Percentiles rank a stretch among this genome's conserved stretches.
Evolutionary conservation across 2,797 vertebrate species (phyloP).

Genomic region (Tarsius wallacei): DNA sequence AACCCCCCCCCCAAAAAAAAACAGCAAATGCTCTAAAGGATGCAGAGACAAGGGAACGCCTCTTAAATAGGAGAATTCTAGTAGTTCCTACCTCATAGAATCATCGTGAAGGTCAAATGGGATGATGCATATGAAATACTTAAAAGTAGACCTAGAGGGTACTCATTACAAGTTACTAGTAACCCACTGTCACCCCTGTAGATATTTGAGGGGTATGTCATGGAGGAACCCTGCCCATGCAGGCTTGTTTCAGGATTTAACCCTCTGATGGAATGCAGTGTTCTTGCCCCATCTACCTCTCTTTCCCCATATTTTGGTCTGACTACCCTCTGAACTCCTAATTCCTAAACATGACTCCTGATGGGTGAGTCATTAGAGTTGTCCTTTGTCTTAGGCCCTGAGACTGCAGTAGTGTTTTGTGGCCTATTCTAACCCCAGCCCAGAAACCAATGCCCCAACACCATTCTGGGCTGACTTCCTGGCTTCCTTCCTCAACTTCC

Average conservation of each 20-base stretch:
- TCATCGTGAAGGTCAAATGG: not conserved
- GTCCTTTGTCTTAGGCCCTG: not conserved
- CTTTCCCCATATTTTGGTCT: not conserved
- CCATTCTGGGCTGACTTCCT: constrained; percentile 48
- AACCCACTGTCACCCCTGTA: not conserved
- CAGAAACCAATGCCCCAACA: constrained; percentile 27
- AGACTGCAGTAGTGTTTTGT: not conserved
- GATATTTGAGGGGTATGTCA: not conserved
- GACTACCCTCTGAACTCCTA: not conserved
- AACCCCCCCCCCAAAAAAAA: too few relatives aligned
- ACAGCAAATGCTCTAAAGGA: too few relatives aligned
- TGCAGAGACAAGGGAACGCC: too few relatives aligned
- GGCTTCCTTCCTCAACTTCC: constrained; percentile 41
- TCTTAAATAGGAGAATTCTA: constrained; percentile 16
- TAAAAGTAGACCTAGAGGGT: not conserved
- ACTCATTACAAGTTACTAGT: not conserved
- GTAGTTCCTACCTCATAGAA: not conserved
- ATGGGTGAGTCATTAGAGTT: not conserved
- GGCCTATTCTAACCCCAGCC: constrained; percentile 40
- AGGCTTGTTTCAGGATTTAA: not conserved
- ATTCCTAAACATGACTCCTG: not conserved
- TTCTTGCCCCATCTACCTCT: not conserved
- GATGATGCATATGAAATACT: not conserved
- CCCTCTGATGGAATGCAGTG: not conserved
- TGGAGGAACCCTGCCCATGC: not conserved